phyloP scores from a whole-genome alignment of 2,888 invertebrate species.

The Dryobotodes eremita region DNA sequence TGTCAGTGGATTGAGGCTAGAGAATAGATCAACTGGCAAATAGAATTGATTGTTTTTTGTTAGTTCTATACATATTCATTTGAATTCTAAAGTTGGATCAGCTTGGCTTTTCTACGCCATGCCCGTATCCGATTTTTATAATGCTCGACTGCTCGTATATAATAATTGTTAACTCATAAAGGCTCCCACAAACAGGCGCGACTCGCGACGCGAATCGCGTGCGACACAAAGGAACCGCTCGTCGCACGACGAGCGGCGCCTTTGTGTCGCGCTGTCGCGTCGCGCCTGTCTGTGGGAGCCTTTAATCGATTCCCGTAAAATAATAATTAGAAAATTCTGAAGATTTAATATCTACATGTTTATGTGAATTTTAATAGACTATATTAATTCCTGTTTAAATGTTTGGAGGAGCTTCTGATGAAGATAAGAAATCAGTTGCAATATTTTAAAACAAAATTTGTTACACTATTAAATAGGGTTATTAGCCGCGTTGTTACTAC shows the following conservation, averaged over 20 bases:
- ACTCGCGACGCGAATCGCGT: too few relatives aligned
- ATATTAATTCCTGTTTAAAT: too few relatives aligned
- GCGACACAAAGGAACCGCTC: too few relatives aligned
- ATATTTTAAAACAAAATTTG: not conserved
- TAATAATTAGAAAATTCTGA: not conserved
- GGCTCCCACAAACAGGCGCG: too few relatives aligned
- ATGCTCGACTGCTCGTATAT: too few relatives aligned
- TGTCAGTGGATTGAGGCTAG: slow-evolving; percentile 43
- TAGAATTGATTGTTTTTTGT: slow-evolving; percentile 23
- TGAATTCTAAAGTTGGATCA: not conserved
- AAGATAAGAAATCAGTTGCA: not conserved
- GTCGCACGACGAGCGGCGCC: too few relatives aligned
- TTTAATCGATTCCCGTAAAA: not conserved
- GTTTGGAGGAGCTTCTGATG: not conserved
- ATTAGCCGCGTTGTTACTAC: not conserved
- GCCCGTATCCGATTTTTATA: not conserved
- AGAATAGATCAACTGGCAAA: slow-evolving; percentile 43
- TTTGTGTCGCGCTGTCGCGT: too few relatives aligned
- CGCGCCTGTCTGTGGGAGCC: too few relatives aligned
- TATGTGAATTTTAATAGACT: too few relatives aligned
- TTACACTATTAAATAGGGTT: not conserved
- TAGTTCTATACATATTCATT: slow-evolving; percentile 12
- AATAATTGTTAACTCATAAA: too few relatives aligned
- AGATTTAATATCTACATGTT: too few relatives aligned
- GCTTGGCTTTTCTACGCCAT: not conserved